Evolutionary conservation across 2,888 invertebrate species (phyloP), one percentile per base, ranked within the genome.

Genomic region (Aphidius colemani): DNA sequence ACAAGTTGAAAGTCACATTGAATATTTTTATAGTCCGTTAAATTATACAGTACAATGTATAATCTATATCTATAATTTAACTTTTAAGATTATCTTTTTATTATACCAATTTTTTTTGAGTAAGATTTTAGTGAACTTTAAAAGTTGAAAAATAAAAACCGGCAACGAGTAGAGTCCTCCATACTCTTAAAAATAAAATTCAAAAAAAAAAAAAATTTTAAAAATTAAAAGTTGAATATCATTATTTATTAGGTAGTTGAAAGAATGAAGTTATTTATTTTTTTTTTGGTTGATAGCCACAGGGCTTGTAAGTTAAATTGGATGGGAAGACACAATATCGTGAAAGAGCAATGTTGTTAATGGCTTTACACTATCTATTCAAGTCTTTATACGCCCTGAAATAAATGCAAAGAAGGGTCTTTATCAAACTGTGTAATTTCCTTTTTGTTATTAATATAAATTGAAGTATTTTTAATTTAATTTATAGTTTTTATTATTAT

Each of bases 261-360:
- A 30, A 30, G 5, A 30, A 30, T 30, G 5, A 57, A 46, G 46
- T 48, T 57, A 57, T 45, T 57, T 57, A 46, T 57, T 57, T 45
- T 57, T 57, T 57, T 40, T 45, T 57, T 18, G 39, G 13, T 18
- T 18, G 13, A 18, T 57, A 46, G 46, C 57, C 45, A 45, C 57
- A 40, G 57, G 57, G 57, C 57, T 44, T 11, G n/a, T 46, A 57
- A 57, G 46, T 57, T 57, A 48, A 48, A 48, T 48, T 48, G 48
- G 48, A 48, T 13, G 48, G 48, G 13, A 48, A 48, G 48, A 48
- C 30, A 30, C 48, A 48, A 48, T 48, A 48, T 48, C 48, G 48
- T 48, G 13, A 8, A 11, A 48, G 48, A 13, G 48, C 13, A 48
- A 48, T 11, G 48, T 48, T 45, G 46, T 57, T 57, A 57, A 57